Percentiles rank a stretch among this genome's conserved stretches.
phyloP scores from a whole-genome alignment of 1,140 invertebrate genomes.

The Formica exsecta region DNA sequence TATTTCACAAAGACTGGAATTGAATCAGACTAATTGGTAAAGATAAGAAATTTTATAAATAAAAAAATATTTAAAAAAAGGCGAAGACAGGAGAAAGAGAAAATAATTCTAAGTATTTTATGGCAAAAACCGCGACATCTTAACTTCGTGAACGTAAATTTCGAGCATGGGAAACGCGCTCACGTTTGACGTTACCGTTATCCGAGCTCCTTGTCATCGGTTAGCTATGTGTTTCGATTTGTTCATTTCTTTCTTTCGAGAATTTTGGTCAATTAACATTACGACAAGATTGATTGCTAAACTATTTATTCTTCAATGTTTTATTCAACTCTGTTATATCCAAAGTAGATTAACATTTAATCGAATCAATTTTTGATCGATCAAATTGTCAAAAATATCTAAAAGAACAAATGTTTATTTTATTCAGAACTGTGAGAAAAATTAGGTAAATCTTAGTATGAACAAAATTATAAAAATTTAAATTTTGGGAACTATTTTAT shows the following conservation, averaged over 20 bases:
- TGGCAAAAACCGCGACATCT: constrained; percentile 33
- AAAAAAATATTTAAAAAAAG: background rate
- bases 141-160: constrained; percentile 37
- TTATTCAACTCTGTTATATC: background rate
- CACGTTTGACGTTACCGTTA: constrained; percentile 77
- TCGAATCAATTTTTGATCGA: background rate
- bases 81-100: background rate
- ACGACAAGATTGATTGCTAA: constrained; percentile 52
- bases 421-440: background rate
- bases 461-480: too few relatives aligned
- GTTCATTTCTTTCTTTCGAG: constrained; percentile 43
- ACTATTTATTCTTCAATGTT: constrained; percentile 37
- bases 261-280: constrained; percentile 61
- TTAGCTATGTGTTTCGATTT: constrained; percentile 49
- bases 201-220: background rate
- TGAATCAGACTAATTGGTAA: background rate
- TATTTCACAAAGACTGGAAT: background rate
- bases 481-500: too few relatives aligned
- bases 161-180: constrained; percentile 63
- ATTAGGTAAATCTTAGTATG: too few relatives aligned
- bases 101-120: constrained; percentile 1
- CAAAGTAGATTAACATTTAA: background rate
- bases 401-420: background rate
- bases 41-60: background rate
- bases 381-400: background rate